Evolutionary conservation across 2,888 invertebrate species (phyloP).

Genomic region (Drosophila subquinaria): DNA sequence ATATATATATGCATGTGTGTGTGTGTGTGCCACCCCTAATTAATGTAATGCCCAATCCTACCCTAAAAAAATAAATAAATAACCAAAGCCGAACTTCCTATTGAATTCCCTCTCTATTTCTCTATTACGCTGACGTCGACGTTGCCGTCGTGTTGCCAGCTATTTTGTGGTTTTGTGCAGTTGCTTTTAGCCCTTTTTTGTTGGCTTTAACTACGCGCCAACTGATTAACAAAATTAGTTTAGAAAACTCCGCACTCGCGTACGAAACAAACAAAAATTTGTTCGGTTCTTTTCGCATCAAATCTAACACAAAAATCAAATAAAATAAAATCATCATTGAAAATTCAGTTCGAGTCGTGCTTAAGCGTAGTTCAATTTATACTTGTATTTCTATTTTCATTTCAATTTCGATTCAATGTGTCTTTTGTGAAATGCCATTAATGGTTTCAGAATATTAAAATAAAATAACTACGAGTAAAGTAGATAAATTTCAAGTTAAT

Average conservation of each 20-base stretch:
- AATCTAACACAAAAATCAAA: conserved; percentile 39
- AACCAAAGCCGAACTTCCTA: conserved; percentile 30
- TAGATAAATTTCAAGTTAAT: no score
- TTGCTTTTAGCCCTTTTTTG: conserved; percentile 41
- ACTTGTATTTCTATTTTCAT: neutral
- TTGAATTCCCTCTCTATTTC: conserved; percentile 64
- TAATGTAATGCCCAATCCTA: conserved; percentile 28
- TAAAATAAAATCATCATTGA: conserved; percentile 37
- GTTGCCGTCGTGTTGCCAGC: conserved; percentile 41
- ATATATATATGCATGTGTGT: conserved; percentile 6
- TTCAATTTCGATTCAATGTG: neutral
- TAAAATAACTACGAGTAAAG: neutral
- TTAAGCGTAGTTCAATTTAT: conserved; percentile 3
- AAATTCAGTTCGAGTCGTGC: conserved; percentile 34
- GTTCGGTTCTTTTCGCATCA: conserved; percentile 74
- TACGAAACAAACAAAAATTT: conserved; percentile 80
- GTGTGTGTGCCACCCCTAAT: conserved; percentile 66
- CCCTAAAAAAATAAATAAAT: conserved; percentile 2
- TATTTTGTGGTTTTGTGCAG: conserved; percentile 53
- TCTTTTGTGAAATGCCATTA: neutral
- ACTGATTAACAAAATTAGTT: conserved; percentile 84
- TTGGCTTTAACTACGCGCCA: conserved; percentile 74
- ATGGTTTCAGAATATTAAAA: neutral
- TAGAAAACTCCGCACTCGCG: conserved; percentile 84
- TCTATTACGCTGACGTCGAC: conserved; percentile 77